Conservation (phyloP, 2,797 vertebrate genomes). For the Eidolon dupreanum region DNA sequence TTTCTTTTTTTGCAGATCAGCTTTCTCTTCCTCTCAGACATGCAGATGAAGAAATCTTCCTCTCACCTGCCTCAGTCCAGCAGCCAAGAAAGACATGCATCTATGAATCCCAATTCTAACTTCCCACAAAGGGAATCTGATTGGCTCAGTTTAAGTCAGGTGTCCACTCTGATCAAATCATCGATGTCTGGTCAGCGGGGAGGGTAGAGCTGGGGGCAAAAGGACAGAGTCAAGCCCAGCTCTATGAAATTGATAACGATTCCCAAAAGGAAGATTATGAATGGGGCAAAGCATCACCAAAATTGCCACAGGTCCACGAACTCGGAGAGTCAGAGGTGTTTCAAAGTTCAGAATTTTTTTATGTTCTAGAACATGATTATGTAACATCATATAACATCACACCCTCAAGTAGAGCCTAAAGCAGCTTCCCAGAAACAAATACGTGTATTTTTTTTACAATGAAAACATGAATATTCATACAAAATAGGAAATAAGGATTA, state of each 20-base stretch:
- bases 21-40: neutral
- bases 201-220: no score
- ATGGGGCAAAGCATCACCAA: neutral
- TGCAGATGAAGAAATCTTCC: neutral
- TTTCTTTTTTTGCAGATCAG: neutral
- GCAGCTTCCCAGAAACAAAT: neutral
- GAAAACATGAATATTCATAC: conserved; percentile 12
- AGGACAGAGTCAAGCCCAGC: neutral
- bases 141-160: neutral
- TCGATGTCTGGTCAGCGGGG: neutral
- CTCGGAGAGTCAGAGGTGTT: neutral
- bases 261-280: neutral
- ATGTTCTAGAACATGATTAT: neutral
- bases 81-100: neutral
- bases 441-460: neutral
- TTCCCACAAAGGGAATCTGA: neutral
- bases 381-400: neutral
- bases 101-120: neutral
- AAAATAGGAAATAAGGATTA: neutral
- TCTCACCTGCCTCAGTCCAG: neutral
- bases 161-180: neutral
- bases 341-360: neutral
- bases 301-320: neutral
- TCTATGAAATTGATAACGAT: neutral
- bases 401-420: neutral